Percentiles rank a stretch among this genome's conserved stretches.
phyloP scores from a whole-genome alignment of 2,797 vertebrate genomes.

The Nannoperca australis region DNA sequence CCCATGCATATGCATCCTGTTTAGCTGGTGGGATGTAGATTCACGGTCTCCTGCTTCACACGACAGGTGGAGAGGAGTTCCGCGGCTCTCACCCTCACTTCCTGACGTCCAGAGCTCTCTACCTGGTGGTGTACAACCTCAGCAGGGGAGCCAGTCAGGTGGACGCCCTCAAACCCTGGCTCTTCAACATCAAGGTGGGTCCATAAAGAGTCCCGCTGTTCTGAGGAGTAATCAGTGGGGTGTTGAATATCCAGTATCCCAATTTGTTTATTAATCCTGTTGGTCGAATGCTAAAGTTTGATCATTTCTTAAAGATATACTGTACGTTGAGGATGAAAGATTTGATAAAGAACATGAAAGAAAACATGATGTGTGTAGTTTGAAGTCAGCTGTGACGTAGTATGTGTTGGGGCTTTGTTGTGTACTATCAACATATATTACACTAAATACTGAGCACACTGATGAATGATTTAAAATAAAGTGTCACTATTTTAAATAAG shows the following conservation, averaged over 20 bases:
- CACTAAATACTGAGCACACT: no score
- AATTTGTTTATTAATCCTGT: neutral
- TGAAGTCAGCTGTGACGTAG: neutral
- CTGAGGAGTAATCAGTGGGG: neutral
- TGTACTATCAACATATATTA: neutral
- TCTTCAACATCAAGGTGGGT: slow-evolving; percentile 96
- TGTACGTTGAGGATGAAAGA: neutral
- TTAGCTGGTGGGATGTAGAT: neutral
- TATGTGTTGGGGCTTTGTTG: neutral
- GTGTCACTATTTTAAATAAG: no score
- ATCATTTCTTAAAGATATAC: neutral
- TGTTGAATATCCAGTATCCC: rapidly evolving
- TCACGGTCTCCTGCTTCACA: neutral
- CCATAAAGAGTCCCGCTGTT: neutral
- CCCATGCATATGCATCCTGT: neutral
- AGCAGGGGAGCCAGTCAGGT: slow-evolving; percentile 92
- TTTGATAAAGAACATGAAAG: neutral
- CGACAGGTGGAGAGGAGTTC: slow-evolving; percentile 92
- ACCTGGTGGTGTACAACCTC: slow-evolving; percentile 94
- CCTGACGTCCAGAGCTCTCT: slow-evolving; percentile 93
- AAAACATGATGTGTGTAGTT: neutral
- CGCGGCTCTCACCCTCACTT: slow-evolving; percentile 94
- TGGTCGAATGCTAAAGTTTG: neutral
- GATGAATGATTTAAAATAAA: no score
- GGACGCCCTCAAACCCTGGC: slow-evolving; percentile 95